Percentiles rank a stretch among this genome's conserved stretches.
Conservation (phyloP, 2,113 vertebrate genomes). For the Notarius lentiginosus region DNA sequence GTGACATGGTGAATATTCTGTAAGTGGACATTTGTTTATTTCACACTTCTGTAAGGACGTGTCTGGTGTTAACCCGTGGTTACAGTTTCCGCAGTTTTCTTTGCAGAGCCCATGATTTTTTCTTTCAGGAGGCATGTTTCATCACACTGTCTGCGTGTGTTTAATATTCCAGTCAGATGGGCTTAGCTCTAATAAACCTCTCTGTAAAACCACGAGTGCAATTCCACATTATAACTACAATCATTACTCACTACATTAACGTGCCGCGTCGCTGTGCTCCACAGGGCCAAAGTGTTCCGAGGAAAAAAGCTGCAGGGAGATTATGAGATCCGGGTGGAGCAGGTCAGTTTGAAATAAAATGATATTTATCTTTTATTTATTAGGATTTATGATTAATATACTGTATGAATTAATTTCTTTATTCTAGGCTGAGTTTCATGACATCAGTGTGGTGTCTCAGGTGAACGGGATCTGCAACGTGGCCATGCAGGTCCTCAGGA, state of each 20-base stretch:
- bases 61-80: neutral
- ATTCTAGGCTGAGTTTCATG: constrained; percentile 87
- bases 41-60: neutral
- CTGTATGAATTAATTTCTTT: neutral
- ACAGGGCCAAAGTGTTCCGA: constrained; percentile 88
- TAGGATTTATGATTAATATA: neutral
- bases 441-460: constrained; percentile 88
- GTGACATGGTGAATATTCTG: too few species aligned
- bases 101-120: neutral
- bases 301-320: constrained; percentile 91
- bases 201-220: neutral
- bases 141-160: neutral
- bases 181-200: neutral
- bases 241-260: neutral
- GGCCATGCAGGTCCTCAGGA: constrained; percentile 83
- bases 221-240: neutral
- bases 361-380: too few species aligned
- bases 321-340: constrained; percentile 93
- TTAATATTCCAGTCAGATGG: neutral
- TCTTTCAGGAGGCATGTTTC: too few species aligned
- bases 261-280: constrained; percentile 47
- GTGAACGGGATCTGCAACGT: constrained; percentile 87
- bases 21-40: neutral
- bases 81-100: neutral
- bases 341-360: constrained; percentile 72